Evolutionary conservation across 2,888 invertebrate genomes (phyloP), one percentile per base, ranked within the genome.

Genomic region (Stenodema calcarata): DNA sequence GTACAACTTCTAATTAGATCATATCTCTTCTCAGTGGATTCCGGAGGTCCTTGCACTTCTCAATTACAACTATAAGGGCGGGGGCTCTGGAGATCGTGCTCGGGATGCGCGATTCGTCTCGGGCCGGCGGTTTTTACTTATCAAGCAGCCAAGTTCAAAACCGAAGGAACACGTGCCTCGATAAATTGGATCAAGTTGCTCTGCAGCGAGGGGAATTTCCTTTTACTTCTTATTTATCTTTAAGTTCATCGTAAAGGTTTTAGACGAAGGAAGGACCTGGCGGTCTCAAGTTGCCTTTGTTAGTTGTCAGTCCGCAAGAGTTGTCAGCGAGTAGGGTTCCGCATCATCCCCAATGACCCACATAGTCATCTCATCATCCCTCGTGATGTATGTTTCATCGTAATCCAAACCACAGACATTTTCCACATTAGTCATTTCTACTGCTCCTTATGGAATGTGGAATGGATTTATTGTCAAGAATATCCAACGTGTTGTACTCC

Each of bases 21-120:
- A 75, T 75, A 30, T 41, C 73, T 75, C 73, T 75, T 41, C n/a
- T 41, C 73, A 16, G 69, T 75, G 73, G 73, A 75, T 41, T 75
- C 16, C 35, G 35, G 41, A 14, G 28, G 62, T 18, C 62, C 18
- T 75, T 30, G 73, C 73, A 75, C 35, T 75, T 75, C 73, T 75
- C 73, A 75, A 75, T 75, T 75, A 75, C 41, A 30, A 35, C n/a
- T 7, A n/a, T 41, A 30, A 75, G 18, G 28, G 73, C 28, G 73
- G n/a, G 6, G 23, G 62, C 23, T 23, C 23, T 18, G 62, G 2
- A 4, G 62, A 23, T 62, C 73, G 73, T 75, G 73, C 73, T 35
- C 73, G 30, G 73, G 73, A n/a, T 75, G 73, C 73, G 16, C 35
- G 73, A 75, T 75, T 18, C n/a, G 35, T 75, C 35, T 41, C n/a